A percentile compares a stretch with the other conserved stretches of the same genome.
Evolutionary conservation across 2,888 invertebrate genomes (phyloP).

Genomic region (Andrena trimmerana): DNA sequence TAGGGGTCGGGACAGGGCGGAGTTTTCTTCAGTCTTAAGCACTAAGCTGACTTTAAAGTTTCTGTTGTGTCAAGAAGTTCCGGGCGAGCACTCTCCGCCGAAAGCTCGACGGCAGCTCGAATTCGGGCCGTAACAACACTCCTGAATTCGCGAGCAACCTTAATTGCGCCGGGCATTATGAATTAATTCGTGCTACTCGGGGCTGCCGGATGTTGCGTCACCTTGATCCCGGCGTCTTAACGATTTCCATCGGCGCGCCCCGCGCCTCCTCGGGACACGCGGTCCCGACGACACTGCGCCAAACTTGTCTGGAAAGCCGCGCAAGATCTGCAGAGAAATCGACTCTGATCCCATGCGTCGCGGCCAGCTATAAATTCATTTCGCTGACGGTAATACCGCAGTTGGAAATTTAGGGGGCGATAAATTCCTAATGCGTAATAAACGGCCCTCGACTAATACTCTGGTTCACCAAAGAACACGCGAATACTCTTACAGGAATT

Average conservation of each 20-base stretch:
- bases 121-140: slow-evolving; percentile 66
- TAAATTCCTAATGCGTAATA: too few species aligned
- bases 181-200: slow-evolving; percentile 74
- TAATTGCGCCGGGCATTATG: slow-evolving; percentile 74
- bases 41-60: slow-evolving; percentile 79
- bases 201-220: slow-evolving; percentile 31
- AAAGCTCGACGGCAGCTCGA: slow-evolving; percentile 53
- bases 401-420: background rate
- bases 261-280: background rate
- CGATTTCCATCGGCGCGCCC: slow-evolving; percentile 24
- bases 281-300: background rate
- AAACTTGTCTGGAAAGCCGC: background rate
- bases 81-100: slow-evolving; percentile 56
- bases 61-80: slow-evolving; percentile 78
- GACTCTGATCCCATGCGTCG: background rate
- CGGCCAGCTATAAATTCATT: background rate
- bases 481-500: too few species aligned
- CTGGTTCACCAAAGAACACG: too few species aligned
- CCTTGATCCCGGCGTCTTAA: slow-evolving; percentile 27
- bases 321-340: background rate
- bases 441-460: too few species aligned
- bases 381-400: background rate
- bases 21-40: slow-evolving; percentile 68
- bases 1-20: slow-evolving; percentile 34
- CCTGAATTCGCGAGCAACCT: slow-evolving; percentile 75